Base-by-base conservation (phyloP, 2,888 invertebrate genomes). In the Suillia variegata region DNA sequence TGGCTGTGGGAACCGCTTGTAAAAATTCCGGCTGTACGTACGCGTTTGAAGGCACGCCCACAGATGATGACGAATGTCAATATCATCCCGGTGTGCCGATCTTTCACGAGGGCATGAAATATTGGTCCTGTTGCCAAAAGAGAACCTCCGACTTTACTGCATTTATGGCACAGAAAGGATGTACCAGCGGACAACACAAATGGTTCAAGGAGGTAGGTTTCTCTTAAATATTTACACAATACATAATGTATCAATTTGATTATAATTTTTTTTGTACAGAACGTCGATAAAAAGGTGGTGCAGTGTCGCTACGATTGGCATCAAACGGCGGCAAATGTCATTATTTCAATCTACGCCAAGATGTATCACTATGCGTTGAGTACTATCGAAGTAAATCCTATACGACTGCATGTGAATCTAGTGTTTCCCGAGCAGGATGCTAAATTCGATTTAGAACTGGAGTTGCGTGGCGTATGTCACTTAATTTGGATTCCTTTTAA, bases 21-120 rank as follows among this genome's bases (percentile, higher is more conserved):
- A 93, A 93, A 80, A 94, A 94, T 80, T 89, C 89, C 64, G 91
- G 93, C 0, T 97, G 97, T 77, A 88, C 85, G 62, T 80, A 77
- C 65, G 83, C 86, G 0, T 96, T 91, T 75, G 85, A 87, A 67
- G 91, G 90, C 10, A 85, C 87, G 1, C 90, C 90, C 5, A 85
- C 87, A 13, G 86, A 91, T 70, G 76, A 84, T 2, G 84, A 84
- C 17, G 79, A 84, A 53, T 98, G 98, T 77, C 84, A 85, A 50
- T 85, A 92, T 82, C 98, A 98, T 83, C 89, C 94, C 0, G 98
- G 98, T 1, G 86, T 85, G 38, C 95, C 98, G 0, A 87, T 98
- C 53, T 98, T 98, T 80, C 98, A 98, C 73, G 98, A 98, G 84
- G 98, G 97, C 0, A 84, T 97, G 78, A 98, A 98, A 80, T 98